These are phyloP conservation scores for Balanococcus diminutus DNA, from an alignment of 2,888 invertebrate species.

Conservation along the genomic window DNA sequence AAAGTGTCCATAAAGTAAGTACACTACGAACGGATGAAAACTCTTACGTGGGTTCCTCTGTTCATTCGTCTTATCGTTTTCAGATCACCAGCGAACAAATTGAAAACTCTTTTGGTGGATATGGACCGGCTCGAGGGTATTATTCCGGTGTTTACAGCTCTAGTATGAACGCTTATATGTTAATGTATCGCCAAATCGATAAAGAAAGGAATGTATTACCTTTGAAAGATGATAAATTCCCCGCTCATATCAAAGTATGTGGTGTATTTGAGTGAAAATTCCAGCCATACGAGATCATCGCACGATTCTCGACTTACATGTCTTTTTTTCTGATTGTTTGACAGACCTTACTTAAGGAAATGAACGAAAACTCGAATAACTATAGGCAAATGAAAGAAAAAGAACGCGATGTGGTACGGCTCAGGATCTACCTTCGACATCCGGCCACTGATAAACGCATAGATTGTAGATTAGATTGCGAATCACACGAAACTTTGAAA, in stretches of 20 bases:
- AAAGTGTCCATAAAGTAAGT: slow-evolving; percentile 74
- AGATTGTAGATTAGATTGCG: slow-evolving; percentile 67
- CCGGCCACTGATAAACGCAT: slow-evolving; percentile 66
- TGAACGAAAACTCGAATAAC: slow-evolving; percentile 71
- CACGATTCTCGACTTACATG: too few species aligned
- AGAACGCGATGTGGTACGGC: slow-evolving; percentile 69
- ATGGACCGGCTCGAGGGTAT: slow-evolving; percentile 66
- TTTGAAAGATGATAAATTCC: slow-evolving; percentile 73
- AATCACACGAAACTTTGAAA: slow-evolving; percentile 67
- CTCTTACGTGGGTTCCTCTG: not conserved
- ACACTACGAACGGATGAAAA: not conserved
- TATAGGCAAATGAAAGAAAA: slow-evolving; percentile 68
- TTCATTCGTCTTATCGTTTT: not conserved
- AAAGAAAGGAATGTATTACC: slow-evolving; percentile 69
- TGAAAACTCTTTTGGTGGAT: slow-evolving; percentile 79
- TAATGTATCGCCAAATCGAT: slow-evolving; percentile 84
- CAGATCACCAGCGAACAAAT: slow-evolving; percentile 82
- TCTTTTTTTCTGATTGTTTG: slow-evolving; percentile 32
- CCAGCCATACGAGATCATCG: too few species aligned
- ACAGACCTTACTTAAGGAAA: slow-evolving; percentile 67
- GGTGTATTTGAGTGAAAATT: too few species aligned
- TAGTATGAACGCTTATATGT: slow-evolving; percentile 88
- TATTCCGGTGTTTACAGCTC: slow-evolving; percentile 78
- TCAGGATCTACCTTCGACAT: slow-evolving; percentile 71
- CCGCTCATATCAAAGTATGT: slow-evolving; percentile 70